A percentile compares a stretch with the other conserved stretches of the same genome.
Evolutionary conservation across 2,797 vertebrate species (phyloP).

Genomic region (Crocidura indochinensis): DNA sequence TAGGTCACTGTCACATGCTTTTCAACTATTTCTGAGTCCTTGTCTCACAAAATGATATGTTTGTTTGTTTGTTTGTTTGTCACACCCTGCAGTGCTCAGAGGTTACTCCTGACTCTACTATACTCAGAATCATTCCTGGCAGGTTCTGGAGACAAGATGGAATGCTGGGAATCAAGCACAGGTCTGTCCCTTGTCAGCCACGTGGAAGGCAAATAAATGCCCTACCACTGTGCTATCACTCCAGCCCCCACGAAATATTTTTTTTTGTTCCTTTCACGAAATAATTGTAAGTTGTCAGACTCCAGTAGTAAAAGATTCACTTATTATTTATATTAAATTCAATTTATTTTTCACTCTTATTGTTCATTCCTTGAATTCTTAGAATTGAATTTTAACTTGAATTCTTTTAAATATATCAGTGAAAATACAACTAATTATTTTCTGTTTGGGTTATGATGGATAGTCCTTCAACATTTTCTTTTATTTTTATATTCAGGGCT

Average conservation of each 20-base stretch:
- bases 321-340: not conserved
- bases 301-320: constrained; percentile 16
- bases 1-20: not conserved
- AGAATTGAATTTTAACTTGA: not conserved
- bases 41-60: not conserved
- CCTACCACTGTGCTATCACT: too few relatives aligned
- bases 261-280: not conserved
- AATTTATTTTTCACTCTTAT: not conserved
- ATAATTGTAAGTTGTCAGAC: not conserved
- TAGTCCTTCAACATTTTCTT: constrained; percentile 45
- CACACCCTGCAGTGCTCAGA: too few relatives aligned
- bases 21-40: not conserved
- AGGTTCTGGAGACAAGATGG: too few relatives aligned
- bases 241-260: too few relatives aligned
- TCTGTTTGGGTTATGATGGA: constrained; percentile 33
- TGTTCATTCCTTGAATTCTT: not conserved
- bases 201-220: too few relatives aligned
- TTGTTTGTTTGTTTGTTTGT: too few relatives aligned
- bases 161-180: too few relatives aligned
- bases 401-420: not conserved
- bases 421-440: not conserved
- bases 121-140: too few relatives aligned
- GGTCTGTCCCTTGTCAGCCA: too few relatives aligned
- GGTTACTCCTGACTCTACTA: too few relatives aligned
- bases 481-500: constrained; percentile 43